Percentiles rank a stretch among this genome's conserved stretches.
These are phyloP conservation scores for Branchinecta sandiegonensis DNA, from an alignment of 2,888 invertebrate species.

Conservation along the genomic window DNA sequence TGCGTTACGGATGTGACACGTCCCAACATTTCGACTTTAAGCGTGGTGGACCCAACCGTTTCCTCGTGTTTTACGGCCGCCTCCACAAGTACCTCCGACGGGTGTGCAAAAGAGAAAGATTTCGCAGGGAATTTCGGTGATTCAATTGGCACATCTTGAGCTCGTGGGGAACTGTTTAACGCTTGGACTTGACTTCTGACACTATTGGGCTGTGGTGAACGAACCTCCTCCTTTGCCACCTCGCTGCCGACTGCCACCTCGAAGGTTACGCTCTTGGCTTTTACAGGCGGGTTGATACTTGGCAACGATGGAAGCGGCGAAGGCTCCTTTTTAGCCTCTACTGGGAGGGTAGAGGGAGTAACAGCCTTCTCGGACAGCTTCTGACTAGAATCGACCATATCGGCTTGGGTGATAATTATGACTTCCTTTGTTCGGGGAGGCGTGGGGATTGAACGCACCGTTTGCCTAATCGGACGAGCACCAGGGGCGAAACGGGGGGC, in stretches of 20 bases:
- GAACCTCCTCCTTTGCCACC: not conserved
- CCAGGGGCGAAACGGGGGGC: not conserved
- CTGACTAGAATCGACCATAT: slow-evolving; percentile 2
- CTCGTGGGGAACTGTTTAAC: not conserved
- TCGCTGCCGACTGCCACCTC: not conserved
- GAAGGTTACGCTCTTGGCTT: not conserved
- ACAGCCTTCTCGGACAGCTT: not conserved
- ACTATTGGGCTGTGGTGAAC: too few relatives aligned
- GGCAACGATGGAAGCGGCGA: not conserved
- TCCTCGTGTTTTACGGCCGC: not conserved
- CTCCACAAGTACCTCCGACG: not conserved
- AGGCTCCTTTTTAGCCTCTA: not conserved
- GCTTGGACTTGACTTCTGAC: not conserved
- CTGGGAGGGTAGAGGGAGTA: not conserved
- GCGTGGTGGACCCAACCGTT: too few relatives aligned
- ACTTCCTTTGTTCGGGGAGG: slow-evolving; percentile 2
- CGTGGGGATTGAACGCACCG: slow-evolving; percentile 14
- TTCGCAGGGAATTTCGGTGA: not conserved
- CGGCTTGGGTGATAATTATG: not conserved
- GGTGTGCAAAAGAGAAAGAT: not conserved
- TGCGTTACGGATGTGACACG: not conserved
- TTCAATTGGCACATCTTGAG: not conserved
- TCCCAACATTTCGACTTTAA: not conserved
- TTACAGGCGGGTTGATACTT: not conserved
- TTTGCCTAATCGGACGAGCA: not conserved